A percentile compares a stretch with the other conserved stretches of the same genome.
phyloP scores from a whole-genome alignment of 1,140 invertebrate species.

The Stegodyphus dumicola region DNA sequence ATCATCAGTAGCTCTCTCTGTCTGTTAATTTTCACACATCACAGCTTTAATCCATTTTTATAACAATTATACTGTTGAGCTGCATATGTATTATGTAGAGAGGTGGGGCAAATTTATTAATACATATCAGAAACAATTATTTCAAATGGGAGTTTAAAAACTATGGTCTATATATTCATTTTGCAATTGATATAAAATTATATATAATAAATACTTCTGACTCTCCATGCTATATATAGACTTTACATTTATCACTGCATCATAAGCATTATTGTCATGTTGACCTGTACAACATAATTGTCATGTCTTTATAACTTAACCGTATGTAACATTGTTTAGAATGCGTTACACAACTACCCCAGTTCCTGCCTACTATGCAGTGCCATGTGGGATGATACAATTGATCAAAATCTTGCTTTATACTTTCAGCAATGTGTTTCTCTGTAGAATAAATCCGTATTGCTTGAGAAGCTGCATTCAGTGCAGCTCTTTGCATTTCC shows the following conservation, averaged over 20 bases:
- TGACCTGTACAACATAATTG: slow-evolving; percentile 64
- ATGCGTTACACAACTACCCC: slow-evolving; percentile 65
- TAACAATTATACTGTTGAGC: too few species aligned
- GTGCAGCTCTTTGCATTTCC: slow-evolving; percentile 64
- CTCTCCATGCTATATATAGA: too few species aligned
- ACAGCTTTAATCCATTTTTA: too few species aligned
- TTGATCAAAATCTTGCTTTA: slow-evolving; percentile 65
- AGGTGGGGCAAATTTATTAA: too few species aligned
- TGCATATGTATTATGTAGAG: too few species aligned
- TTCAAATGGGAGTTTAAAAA: too few species aligned
- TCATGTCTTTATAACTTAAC: slow-evolving; percentile 64
- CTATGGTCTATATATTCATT: too few species aligned
- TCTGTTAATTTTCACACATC: too few species aligned
- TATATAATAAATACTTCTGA: too few species aligned
- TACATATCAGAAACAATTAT: too few species aligned
- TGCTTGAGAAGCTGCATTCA: slow-evolving; percentile 63
- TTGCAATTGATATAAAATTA: too few species aligned
- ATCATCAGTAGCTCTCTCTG: too few species aligned
- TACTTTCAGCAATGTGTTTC: slow-evolving; percentile 65
- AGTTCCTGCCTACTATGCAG: slow-evolving; percentile 65
- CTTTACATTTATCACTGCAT: background rate
- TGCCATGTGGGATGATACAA: slow-evolving; percentile 65
- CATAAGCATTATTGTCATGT: slow-evolving; percentile 46
- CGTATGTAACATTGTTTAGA: slow-evolving; percentile 64
- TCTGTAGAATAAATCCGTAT: slow-evolving; percentile 63